Percentiles rank a stretch among this genome's conserved stretches.
phyloP scores from a whole-genome alignment of 2,113 vertebrate genomes.

The Nanorana parkeri region DNA sequence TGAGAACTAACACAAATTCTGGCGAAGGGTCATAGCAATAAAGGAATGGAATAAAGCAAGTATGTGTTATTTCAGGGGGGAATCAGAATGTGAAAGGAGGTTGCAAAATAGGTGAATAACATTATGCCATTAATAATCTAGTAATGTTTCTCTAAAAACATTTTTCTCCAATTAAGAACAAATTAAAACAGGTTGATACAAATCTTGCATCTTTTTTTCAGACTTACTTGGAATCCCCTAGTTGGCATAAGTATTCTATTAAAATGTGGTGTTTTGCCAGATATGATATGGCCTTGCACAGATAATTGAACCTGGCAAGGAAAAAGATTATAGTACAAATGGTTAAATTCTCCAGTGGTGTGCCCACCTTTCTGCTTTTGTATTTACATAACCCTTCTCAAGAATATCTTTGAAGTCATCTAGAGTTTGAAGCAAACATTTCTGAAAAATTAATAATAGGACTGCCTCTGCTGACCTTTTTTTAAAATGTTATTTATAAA shows the following conservation, averaged over 20 bases:
- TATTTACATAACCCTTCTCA: too few species aligned
- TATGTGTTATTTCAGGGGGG: neutral
- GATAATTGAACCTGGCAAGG: too few species aligned
- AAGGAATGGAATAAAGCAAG: neutral
- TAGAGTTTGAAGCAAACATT: too few species aligned
- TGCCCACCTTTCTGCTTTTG: too few species aligned
- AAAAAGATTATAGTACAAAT: too few species aligned
- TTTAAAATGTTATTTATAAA: too few species aligned
- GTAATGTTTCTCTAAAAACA: neutral
- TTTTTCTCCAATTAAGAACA: neutral
- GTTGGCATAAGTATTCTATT: neutral
- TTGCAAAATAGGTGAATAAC: neutral
- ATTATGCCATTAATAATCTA: neutral
- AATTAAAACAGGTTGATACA: constrained; percentile 4
- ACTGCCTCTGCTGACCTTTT: too few species aligned
- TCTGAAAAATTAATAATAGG: too few species aligned
- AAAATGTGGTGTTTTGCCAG: neutral
- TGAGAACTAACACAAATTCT: constrained; percentile 1
- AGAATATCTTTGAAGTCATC: too few species aligned
- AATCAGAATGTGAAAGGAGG: neutral
- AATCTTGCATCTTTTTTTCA: neutral
- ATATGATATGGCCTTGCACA: neutral
- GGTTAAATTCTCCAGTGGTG: too few species aligned
- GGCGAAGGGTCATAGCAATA: constrained; percentile 2
- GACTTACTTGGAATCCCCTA: neutral